Percentiles rank a stretch among this genome's conserved stretches.
These are phyloP conservation scores for Oreortyx pictus DNA, from an alignment of 2,797 vertebrate species.

Conservation along the genomic window DNA sequence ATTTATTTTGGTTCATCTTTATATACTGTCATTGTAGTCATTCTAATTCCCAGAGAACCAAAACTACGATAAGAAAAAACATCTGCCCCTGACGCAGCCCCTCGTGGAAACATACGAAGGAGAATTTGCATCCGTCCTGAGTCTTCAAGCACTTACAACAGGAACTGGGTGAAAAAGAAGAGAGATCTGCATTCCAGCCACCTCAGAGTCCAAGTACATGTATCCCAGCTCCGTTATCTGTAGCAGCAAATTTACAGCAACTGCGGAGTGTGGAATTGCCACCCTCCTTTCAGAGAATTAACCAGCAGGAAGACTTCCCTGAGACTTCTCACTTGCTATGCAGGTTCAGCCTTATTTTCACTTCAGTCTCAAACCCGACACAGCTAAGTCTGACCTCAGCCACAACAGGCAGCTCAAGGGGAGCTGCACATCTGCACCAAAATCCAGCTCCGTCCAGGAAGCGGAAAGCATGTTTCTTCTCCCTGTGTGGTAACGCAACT, in stretches of 20 bases:
- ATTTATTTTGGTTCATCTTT: conserved; percentile 35
- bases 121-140: not conserved
- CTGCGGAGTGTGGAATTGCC: not conserved
- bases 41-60: not conserved
- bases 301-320: conserved; percentile 32
- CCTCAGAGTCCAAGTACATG: not conserved
- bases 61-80: not conserved
- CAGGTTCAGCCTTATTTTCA: conserved; percentile 18
- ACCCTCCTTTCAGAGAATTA: conserved; percentile 23
- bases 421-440: not conserved
- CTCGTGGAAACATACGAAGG: not conserved
- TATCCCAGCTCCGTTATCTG: not conserved
- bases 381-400: not conserved
- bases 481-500: accelerated
- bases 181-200: conserved; percentile 3
- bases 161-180: not conserved
- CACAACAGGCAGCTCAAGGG: not conserved
- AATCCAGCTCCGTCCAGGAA: not conserved
- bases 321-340: conserved; percentile 43
- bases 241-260: conserved; percentile 53
- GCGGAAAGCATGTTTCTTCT: not conserved
- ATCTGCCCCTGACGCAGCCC: not conserved
- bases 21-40: not conserved
- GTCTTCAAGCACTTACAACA: not conserved
- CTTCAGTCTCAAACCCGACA: not conserved